Evolutionary conservation across 1,140 invertebrate genomes (phyloP), one percentile per base, ranked within the genome.

Genomic region (Drosophila equinoxialis): DNA sequence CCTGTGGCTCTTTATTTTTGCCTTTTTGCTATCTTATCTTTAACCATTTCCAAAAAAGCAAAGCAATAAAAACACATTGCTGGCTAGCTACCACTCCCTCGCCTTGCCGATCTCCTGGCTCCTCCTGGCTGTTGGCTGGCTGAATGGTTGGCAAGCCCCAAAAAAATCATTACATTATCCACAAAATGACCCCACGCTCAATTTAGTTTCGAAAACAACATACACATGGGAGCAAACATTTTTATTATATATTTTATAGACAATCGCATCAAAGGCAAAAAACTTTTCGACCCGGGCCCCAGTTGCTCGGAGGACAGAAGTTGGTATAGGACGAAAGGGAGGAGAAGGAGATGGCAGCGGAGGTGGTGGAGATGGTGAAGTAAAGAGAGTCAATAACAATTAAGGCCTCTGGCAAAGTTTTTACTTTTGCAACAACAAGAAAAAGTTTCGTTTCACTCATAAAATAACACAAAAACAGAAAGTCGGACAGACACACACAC

Each of bases 381-480:
- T 64, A 70, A 60, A 77, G 77, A 75, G 79, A 86, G 79, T 86
- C 82, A 87, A 86, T 86, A 86, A 86, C 76, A 86, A 86, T 86
- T 86, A 86, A 68, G 82, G 83, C 71, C 71, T 66, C 61, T 42
- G 66, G 64, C 64, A 79, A 87, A 87, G 72, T 83, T 86, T 77
- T 81, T 79, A 35, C 62, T 61, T 48, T 64, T 63, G 61, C 41
- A 45, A 30, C 57, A 62, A 71, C 41, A 45, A 30, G 57, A 63
- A 71, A 71, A 60, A 57, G 65, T 71, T 57, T n/a, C 26, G 42
- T 60, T 54, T 54, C 45, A 11, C 35, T 71, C 54, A 62, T 45
- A 37, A 37, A 11, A 60, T 55, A 41, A 26, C 35, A 55, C 8
- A 62, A 13, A 17, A 2, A 60, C 30, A 60, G 33, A 30, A 37